Base-by-base conservation (phyloP, 1,140 invertebrate genomes). In the Aphidius ervi region DNA sequence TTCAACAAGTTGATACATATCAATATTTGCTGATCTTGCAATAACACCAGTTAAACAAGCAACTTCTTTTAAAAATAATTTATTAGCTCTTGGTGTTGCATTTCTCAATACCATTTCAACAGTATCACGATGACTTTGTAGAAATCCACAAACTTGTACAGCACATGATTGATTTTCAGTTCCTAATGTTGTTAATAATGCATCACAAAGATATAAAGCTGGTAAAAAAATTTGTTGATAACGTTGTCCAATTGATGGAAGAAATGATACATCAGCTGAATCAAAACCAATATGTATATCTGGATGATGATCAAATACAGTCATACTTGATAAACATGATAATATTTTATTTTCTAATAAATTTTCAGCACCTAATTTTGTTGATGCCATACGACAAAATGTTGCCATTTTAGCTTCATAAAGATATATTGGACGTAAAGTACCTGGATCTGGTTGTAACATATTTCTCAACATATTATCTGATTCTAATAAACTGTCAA, bases 351-450 rank as follows among this genome's bases (percentile, higher is more conserved):
- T 88, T 64, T 88, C 84, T 8, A 96, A 69, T 6, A 95, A 70
- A 16, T 88, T 82, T 67, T 90, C 86, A 0, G 93, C 91, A 7
- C 93, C 93, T 37, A 83, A 70, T 60, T 84, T 80, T 0, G 85
- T 86, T 16, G 86, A 85, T 0, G 91, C 88, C 63, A 95, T 82
- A 67, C 90, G 82, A 7, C 86, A 85, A 10, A 96, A 82, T 58
- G 94, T 82, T 54, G 91, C 85, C 87, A 95, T 89, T 76, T 93
- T 92, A 0, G 92, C 90, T 73, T 94, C 90, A 77, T 93, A 95
- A 1, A 95, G 84, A 79, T 93, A 96, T 0, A 95, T 76, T 2
- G 87, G 85, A 59, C 88, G 84, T 37, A 95, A 79, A 9, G 87
- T 86, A 46, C 87, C 85, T 1, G 88, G 86, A 41, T 83, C 82